Conservation (phyloP, 2,797 vertebrate genomes). For the Poeciliopsis paucimaculata region DNA sequence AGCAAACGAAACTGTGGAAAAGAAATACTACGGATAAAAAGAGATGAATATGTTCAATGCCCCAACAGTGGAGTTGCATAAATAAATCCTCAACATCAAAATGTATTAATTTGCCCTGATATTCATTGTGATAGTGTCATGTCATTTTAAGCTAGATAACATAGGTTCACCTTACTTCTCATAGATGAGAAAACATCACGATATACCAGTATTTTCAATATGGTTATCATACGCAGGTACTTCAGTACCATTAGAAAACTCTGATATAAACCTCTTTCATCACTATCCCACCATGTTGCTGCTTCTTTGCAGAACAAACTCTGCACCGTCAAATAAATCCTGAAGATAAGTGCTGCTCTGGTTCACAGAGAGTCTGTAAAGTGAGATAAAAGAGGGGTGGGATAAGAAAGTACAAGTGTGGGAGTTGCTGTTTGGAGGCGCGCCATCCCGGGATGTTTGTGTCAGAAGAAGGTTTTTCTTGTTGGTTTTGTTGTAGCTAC, state of each 20-base stretch:
- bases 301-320: slow-evolving; percentile 29
- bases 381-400: slow-evolving; percentile 17
- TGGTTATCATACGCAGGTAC: not conserved
- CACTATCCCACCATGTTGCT: slow-evolving; percentile 3
- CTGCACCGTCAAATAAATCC: slow-evolving; percentile 35
- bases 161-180: not conserved
- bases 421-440: not conserved
- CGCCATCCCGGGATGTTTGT: not conserved
- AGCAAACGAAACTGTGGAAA: slow-evolving; percentile 3
- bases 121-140: not conserved
- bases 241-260: not conserved
- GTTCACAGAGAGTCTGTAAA: slow-evolving; percentile 24
- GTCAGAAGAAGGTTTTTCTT: not conserved
- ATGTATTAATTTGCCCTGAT: not conserved
- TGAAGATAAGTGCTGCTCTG: slow-evolving; percentile 23
- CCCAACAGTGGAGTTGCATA: not conserved
- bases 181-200: not conserved
- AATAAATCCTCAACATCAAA: not conserved
- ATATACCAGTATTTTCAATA: not conserved
- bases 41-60: no score
- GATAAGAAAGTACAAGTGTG: slow-evolving; percentile 8
- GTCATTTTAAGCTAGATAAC: not conserved
- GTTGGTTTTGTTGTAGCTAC: not conserved
- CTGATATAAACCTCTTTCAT: not conserved
- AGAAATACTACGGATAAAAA: not conserved